Conservation (phyloP, 2,797 vertebrate species). For the Podargus strigoides region DNA sequence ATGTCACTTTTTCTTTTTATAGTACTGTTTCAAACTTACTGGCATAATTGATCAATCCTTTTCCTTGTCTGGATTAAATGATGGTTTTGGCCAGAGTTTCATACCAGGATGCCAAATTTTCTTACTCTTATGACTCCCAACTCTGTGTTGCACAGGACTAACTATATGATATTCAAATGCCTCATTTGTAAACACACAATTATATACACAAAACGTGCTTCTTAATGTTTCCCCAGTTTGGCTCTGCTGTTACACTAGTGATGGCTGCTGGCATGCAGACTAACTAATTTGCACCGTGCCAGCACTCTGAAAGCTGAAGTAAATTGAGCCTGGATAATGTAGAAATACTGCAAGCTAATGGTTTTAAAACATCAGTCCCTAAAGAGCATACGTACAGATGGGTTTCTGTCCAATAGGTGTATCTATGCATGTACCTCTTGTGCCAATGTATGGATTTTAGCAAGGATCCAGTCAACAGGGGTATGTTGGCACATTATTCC, state of each 20-base stretch:
- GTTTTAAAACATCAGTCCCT: background rate
- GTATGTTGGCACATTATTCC: background rate
- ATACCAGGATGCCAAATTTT: conserved; percentile 22
- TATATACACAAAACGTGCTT: conserved; percentile 23
- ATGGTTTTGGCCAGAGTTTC: conserved; percentile 48
- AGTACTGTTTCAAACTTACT: conserved; percentile 54
- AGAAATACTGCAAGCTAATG: conserved; percentile 22
- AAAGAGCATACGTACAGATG: background rate
- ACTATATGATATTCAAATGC: conserved; percentile 46
- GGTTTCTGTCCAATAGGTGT: background rate
- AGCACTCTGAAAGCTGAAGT: conserved; percentile 20
- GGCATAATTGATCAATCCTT: conserved; percentile 52
- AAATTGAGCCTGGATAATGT: conserved; percentile 5
- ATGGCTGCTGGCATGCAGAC: conserved; percentile 30
- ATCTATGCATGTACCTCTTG: background rate
- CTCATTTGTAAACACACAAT: conserved; percentile 61
- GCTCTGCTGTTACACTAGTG: background rate
- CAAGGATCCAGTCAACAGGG: background rate
- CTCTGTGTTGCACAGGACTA: background rate
- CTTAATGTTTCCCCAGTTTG: conserved; percentile 38
- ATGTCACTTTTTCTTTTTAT: conserved; percentile 57
- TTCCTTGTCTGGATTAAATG: conserved; percentile 60
- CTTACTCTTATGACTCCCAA: conserved; percentile 48
- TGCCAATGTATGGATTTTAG: background rate
- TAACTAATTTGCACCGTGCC: conserved; percentile 10